A percentile compares a stretch with the other conserved stretches of the same genome.
Evolutionary conservation across 2,797 vertebrate genomes (phyloP).

Genomic region (Borostomias antarcticus): DNA sequence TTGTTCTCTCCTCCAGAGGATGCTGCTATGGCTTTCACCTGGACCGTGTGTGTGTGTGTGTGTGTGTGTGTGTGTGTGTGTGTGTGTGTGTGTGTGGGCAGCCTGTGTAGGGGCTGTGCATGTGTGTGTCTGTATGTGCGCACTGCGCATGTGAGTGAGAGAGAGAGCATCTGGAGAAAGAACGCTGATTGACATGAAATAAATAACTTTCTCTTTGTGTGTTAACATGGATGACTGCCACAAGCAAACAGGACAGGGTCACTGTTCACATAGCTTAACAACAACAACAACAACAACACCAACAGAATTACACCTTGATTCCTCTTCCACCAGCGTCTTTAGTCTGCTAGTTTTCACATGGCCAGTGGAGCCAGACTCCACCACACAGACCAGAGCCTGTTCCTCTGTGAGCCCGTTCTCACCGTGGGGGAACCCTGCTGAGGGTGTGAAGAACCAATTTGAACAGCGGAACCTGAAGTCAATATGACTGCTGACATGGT

Average conservation of each 20-base stretch:
- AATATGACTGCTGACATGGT: slow-evolving; percentile 13
- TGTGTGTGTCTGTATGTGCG: background rate
- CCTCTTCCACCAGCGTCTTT: background rate
- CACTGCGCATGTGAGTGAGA: background rate
- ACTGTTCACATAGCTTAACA: background rate
- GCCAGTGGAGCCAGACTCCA: slow-evolving; percentile 1
- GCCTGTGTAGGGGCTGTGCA: too few species aligned
- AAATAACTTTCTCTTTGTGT: slow-evolving; percentile 26
- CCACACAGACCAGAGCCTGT: slow-evolving; percentile 32
- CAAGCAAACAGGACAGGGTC: background rate
- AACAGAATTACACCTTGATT: background rate
- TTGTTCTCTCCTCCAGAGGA: slow-evolving; percentile 29
- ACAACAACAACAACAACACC: background rate
- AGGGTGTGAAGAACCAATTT: slow-evolving; percentile 51
- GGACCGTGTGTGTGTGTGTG: slow-evolving; percentile 8
- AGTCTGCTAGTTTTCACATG: background rate
- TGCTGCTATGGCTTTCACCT: slow-evolving; percentile 25
- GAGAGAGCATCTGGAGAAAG: background rate
- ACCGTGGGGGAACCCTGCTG: slow-evolving; percentile 27
- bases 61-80: background rate
- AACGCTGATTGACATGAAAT: slow-evolving; percentile 7
- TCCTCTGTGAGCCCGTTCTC: slow-evolving; percentile 46
- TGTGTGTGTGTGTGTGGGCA: background rate
- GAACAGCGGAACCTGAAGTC: slow-evolving; percentile 25
- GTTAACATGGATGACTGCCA: background rate